Percentiles rank a stretch among this genome's conserved stretches.
Evolutionary conservation across 2,888 invertebrate genomes (phyloP).

Genomic region (Schizaphis graminum): DNA sequence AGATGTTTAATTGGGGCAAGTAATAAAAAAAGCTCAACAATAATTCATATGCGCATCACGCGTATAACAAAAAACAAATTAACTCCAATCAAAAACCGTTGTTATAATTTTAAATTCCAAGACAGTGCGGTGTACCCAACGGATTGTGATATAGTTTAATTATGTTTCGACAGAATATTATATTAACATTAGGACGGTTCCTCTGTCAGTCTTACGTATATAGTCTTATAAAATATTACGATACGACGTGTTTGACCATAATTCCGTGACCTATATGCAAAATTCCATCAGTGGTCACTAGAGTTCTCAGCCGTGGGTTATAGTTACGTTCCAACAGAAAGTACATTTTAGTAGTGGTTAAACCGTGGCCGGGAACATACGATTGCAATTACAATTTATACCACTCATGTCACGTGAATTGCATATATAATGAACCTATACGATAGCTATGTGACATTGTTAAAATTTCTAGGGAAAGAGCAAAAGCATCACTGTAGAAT

Average conservation of each 20-base stretch:
- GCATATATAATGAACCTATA: no score
- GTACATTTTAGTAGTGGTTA: not conserved
- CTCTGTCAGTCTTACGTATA: not conserved
- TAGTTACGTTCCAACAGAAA: not conserved
- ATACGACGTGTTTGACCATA: not conserved
- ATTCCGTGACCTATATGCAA: not conserved
- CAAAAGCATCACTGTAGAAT: no score
- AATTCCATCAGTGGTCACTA: not conserved
- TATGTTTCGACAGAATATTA: no score
- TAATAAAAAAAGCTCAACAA: not conserved
- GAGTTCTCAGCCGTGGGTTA: not conserved
- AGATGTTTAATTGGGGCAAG: not conserved
- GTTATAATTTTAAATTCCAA: no score
- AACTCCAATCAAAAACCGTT: no score
- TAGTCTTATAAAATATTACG: not conserved
- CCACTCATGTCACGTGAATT: not conserved
- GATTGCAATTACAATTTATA: not conserved
- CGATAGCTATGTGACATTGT: no score
- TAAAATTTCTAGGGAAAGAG: no score
- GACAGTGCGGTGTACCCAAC: no score
- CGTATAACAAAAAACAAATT: no score
- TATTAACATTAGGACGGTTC: not conserved
- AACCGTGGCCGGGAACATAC: not conserved
- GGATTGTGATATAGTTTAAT: no score
- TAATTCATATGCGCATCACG: no score